These are phyloP conservation scores for Tetrax tetrax DNA, from an alignment of 2,113 vertebrate genomes.

Conservation along the genomic window DNA sequence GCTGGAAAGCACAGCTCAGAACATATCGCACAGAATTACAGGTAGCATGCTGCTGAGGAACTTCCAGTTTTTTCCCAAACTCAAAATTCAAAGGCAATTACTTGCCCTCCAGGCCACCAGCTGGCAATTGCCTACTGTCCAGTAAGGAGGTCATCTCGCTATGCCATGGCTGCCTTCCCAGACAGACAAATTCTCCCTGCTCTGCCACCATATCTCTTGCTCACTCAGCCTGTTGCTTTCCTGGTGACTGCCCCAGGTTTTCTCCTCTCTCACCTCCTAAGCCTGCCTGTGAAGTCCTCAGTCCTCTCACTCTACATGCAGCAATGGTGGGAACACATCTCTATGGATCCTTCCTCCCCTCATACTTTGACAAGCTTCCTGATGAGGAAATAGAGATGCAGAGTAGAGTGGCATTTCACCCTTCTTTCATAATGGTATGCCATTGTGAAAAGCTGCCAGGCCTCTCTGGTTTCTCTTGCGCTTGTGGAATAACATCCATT, in stretches of 20 bases:
- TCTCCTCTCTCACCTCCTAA: background rate
- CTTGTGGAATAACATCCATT: background rate
- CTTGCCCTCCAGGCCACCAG: background rate
- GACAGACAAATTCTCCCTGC: rapidly evolving
- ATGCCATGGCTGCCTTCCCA: background rate
- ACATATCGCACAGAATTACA: background rate
- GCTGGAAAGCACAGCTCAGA: background rate
- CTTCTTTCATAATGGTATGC: background rate
- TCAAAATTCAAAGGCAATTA: background rate
- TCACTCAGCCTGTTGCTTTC: background rate
- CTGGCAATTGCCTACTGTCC: background rate
- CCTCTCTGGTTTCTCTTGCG: background rate
- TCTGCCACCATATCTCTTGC: background rate
- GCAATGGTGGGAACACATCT: background rate
- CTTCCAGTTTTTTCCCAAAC: background rate
- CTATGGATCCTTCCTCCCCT: background rate
- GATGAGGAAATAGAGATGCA: background rate
- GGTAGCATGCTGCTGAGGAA: background rate
- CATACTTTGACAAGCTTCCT: background rate
- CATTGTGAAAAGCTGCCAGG: background rate
- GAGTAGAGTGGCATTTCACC: background rate
- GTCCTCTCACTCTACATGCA: background rate
- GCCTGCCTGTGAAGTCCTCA: background rate
- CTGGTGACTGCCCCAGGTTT: background rate
- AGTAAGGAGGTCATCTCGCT: rapidly evolving